Conservation (phyloP, 2,113 vertebrate species). For the Dipodomys stephensi region DNA sequence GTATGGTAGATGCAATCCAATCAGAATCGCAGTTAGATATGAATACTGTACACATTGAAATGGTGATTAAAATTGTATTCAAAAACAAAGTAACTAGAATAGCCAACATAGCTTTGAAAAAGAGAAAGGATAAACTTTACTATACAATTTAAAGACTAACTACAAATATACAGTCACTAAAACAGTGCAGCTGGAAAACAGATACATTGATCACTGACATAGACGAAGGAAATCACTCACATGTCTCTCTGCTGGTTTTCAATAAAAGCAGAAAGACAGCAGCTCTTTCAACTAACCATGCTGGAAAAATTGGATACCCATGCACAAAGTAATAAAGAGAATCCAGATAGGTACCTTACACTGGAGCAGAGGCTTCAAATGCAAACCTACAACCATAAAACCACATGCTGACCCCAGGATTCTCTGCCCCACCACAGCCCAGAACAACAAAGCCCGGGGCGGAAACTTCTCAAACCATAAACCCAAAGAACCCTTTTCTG, state of each 20-base stretch:
- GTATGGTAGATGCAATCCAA: fast-evolving
- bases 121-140: neutral
- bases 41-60: neutral
- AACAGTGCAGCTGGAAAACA: neutral
- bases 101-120: neutral
- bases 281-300: neutral
- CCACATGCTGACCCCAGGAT: too few species aligned
- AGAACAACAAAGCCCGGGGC: too few species aligned
- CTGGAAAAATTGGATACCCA: neutral
- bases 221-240: neutral
- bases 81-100: neutral
- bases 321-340: too few species aligned
- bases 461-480: too few species aligned
- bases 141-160: neutral
- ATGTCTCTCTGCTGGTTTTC: neutral
- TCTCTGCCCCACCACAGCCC: too few species aligned
- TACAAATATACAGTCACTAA: neutral
- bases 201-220: neutral
- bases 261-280: neutral
- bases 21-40: neutral
- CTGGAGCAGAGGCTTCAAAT: neutral
- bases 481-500: neutral
- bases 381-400: neutral
- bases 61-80: neutral
- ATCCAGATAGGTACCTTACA: neutral